Evolutionary conservation across 1,140 invertebrate genomes (phyloP), one percentile per base, ranked within the genome.

Genomic region (Augochlora pura): DNA sequence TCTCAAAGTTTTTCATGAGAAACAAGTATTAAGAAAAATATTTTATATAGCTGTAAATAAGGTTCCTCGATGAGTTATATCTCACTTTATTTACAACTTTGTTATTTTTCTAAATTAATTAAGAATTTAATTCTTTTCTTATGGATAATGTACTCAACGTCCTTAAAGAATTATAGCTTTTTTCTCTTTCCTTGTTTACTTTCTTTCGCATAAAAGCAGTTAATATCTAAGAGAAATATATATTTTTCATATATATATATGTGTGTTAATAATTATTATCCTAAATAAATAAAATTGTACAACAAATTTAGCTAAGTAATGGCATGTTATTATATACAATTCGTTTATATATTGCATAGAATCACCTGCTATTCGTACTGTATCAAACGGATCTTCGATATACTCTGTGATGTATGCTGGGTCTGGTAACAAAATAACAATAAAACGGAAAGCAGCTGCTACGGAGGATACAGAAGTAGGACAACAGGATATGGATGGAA

Each of bases 361-460:
- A 62, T 82, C 93, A 5, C 92, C 94, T 74, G 92, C 93, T 82
- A 94, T 94, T 81, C 94, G 93, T 91, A 93, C 93, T 68, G 93
- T 95, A 32, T 94, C 95, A 63, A 96, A 96, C 92, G 95, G 95
- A 75, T 94, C 95, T 60, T 95, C 96, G 57, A 94, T 96, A 86
- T 97, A 97, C 91, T 97, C 96, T 84, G 96, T 97, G 62, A 95
- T 96, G 94, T 96, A 96, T 92, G 95, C 96, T 80, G 96, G 96
- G 25, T 95, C 95, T 82, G 96, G 96, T 78, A 97, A 96, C 89
- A 96, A 97, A 94, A 96, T 97, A 87, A 97, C 96, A 46, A 96
- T 97, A 82, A 97, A 97, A 92, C 93, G 96, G 82, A 97, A 96
- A 94, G 94, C 95, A 64, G 93, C 95, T 69, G 94, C 90, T 52